These are phyloP conservation scores for Xiphorhynchus elegans DNA, from an alignment of 2,113 vertebrate genomes.

Conservation along the genomic window DNA sequence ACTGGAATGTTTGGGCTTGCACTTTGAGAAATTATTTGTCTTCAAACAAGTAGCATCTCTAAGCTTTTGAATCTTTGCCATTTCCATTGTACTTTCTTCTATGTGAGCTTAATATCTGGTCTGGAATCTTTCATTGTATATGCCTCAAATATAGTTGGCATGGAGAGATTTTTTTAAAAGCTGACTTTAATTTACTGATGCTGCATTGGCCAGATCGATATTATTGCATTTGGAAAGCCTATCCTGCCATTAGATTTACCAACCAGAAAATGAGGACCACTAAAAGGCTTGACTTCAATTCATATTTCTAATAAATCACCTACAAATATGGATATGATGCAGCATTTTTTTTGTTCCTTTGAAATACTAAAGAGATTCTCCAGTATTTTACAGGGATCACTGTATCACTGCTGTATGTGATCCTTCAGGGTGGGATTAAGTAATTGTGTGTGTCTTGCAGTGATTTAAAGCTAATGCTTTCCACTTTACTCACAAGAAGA, in stretches of 20 bases:
- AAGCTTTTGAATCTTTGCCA: not conserved
- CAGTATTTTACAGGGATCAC: not conserved
- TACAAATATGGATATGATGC: not conserved
- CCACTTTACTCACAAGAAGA: not conserved
- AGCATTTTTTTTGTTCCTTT: not conserved
- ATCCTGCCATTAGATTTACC: conserved; percentile 24
- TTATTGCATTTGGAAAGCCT: not conserved
- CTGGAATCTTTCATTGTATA: not conserved
- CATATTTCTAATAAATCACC: conserved; percentile 24
- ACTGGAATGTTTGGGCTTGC: not conserved
- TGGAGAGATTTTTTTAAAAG: not conserved
- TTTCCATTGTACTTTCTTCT: not conserved
- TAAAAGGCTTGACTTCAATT: conserved; percentile 20
- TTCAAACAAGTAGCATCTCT: not conserved
- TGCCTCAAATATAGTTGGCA: not conserved
- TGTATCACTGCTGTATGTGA: not conserved
- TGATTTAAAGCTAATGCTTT: not conserved
- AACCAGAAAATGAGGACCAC: not conserved
- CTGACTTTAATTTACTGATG: conserved; percentile 35
- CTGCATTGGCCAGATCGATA: conserved; percentile 17
- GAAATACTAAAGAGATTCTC: not conserved
- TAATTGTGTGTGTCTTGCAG: not conserved
- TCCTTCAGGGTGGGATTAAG: not conserved
- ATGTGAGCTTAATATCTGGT: not conserved
- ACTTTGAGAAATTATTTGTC: not conserved